Percentiles rank a stretch among this genome's conserved stretches.
Conservation (phyloP, 2,888 invertebrate genomes). For the Drosophila lutescens region DNA sequence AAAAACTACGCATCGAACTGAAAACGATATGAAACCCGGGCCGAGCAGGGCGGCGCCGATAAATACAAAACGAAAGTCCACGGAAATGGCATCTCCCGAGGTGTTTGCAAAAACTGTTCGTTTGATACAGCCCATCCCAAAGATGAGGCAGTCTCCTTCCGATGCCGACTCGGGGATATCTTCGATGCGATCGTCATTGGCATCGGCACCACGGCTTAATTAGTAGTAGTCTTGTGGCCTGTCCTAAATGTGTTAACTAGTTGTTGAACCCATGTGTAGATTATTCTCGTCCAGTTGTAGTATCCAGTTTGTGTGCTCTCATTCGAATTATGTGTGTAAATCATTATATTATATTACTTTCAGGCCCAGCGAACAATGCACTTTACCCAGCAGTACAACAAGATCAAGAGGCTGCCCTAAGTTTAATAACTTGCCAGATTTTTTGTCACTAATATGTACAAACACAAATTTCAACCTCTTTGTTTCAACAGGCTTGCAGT, state of each 20-base stretch:
- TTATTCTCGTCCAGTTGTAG: constrained; percentile 23
- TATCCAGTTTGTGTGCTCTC: constrained; percentile 4
- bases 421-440: constrained; percentile 15
- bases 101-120: constrained; percentile 51
- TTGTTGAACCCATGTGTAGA: neutral
- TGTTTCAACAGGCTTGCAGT: neutral
- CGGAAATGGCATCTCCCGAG: constrained; percentile 18
- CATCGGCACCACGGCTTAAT: constrained; percentile 12
- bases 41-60: neutral
- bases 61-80: constrained; percentile 14
- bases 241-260: constrained; percentile 1
- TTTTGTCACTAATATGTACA: constrained; percentile 30
- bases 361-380: constrained; percentile 16
- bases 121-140: constrained; percentile 61
- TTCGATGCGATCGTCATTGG: constrained; percentile 57
- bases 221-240: constrained; percentile 26
- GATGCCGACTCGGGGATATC: constrained; percentile 66
- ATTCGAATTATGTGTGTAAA: constrained; percentile 27
- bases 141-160: constrained; percentile 37
- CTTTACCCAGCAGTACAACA: constrained; percentile 49
- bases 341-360: constrained; percentile 36
- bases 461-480: neutral
- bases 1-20: neutral
- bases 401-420: constrained; percentile 56
- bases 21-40: neutral